A percentile compares a stretch with the other conserved stretches of the same genome.
Conservation (phyloP, 2,113 vertebrate genomes). For the Paracanthobrama guichenoti region DNA sequence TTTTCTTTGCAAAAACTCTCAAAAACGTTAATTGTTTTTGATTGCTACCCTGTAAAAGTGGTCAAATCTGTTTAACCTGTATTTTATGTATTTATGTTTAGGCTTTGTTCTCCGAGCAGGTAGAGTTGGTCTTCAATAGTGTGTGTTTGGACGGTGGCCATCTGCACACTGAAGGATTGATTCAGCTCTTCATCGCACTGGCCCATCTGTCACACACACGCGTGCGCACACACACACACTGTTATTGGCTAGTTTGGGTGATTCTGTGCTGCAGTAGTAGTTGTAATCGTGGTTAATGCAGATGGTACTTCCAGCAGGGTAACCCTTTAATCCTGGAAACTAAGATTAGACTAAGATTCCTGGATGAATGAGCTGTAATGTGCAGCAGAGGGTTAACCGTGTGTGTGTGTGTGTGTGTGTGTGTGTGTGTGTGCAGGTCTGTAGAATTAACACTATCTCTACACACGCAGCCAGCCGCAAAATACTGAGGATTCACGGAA, state of each 20-base stretch:
- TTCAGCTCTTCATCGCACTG: constrained; percentile 37
- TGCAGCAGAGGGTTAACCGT: not conserved
- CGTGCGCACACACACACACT: not conserved
- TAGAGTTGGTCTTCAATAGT: not conserved
- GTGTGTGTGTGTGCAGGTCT: no score
- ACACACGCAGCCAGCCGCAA: not conserved
- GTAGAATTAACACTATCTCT: not conserved
- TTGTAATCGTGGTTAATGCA: constrained; percentile 30
- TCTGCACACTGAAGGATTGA: constrained; percentile 32
- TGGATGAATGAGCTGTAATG: not conserved
- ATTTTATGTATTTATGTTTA: not conserved
- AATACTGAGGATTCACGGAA: not conserved
- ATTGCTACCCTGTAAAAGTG: not conserved
- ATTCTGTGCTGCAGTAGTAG: constrained; percentile 12
- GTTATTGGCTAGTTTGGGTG: constrained; percentile 28
- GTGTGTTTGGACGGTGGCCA: constrained; percentile 18
- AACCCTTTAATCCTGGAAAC: constrained; percentile 29
- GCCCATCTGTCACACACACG: constrained; percentile 24
- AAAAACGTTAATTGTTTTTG: not conserved
- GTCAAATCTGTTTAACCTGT: not conserved
- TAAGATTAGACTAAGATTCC: constrained; percentile 24
- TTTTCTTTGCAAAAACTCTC: not conserved
- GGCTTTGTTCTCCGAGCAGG: not conserved
- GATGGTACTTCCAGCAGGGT: not conserved
- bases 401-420: no score